Evolutionary conservation across 1,140 invertebrate genomes (phyloP).

Genomic region (Procambarus virginalis): DNA sequence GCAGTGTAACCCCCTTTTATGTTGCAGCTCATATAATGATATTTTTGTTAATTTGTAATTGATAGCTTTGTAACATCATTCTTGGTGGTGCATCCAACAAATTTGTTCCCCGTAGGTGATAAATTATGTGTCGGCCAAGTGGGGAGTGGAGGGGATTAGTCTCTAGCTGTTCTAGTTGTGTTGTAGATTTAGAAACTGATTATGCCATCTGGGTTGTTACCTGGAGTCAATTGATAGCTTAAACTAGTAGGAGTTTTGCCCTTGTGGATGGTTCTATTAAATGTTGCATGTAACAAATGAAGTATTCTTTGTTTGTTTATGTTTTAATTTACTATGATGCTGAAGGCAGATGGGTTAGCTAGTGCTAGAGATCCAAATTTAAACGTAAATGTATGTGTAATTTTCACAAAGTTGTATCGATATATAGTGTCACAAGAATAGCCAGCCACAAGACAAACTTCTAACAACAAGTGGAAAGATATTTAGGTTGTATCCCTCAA

Average conservation of each 20-base stretch:
- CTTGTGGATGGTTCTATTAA: constrained; percentile 58
- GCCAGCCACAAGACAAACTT: constrained; percentile 65
- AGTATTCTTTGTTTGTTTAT: constrained; percentile 39
- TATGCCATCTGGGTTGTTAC: constrained; percentile 38
- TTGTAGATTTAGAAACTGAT: constrained; percentile 58
- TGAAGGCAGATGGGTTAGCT: constrained; percentile 66
- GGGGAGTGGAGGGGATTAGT: constrained; percentile 51
- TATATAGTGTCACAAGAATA: constrained; percentile 31
- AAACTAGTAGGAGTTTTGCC: constrained; percentile 58
- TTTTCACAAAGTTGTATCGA: constrained; percentile 14
- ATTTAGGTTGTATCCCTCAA: constrained; percentile 43
- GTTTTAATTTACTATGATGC: constrained; percentile 19
- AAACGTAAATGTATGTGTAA: constrained; percentile 29
- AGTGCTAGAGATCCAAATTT: constrained; percentile 31
- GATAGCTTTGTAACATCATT: background rate
- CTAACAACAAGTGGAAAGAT: constrained; percentile 4
- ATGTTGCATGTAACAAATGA: constrained; percentile 55
- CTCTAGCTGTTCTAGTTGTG: constrained; percentile 56
- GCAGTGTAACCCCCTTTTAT: background rate
- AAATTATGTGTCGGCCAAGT: constrained; percentile 38
- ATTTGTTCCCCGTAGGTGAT: background rate
- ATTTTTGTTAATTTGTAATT: background rate
- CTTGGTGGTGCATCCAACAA: background rate
- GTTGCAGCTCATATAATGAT: background rate
- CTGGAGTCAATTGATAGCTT: constrained; percentile 8